Percentiles rank a stretch among this genome's conserved stretches.
phyloP scores from a whole-genome alignment of 2,797 vertebrate genomes.

The Tenualosa ilisha region DNA sequence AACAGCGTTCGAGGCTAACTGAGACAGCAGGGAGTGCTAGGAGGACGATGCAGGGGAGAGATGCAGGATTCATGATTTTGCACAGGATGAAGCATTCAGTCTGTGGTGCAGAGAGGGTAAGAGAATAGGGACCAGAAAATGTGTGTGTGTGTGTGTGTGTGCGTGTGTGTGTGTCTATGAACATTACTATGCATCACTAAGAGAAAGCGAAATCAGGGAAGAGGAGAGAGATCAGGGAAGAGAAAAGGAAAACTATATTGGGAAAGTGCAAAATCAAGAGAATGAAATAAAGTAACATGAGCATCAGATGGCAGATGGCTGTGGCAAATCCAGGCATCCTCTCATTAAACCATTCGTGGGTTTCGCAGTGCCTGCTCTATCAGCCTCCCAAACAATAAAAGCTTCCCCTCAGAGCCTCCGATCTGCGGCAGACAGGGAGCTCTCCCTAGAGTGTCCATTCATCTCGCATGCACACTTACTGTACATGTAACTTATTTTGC shows the following conservation, averaged over 20 bases:
- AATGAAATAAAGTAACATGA: neutral
- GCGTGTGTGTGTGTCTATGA: neutral
- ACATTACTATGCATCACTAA: neutral
- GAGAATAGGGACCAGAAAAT: neutral
- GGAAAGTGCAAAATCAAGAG: neutral
- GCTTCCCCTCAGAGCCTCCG: neutral
- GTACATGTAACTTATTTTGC: neutral
- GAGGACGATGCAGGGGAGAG: neutral
- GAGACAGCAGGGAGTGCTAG: neutral
- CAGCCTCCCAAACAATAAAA: constrained; percentile 9
- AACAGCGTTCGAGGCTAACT: neutral
- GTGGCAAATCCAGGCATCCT: neutral
- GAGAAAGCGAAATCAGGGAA: neutral
- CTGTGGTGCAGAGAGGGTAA: neutral
- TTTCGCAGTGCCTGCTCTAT: neutral
- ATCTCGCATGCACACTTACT: neutral
- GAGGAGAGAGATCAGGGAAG: neutral
- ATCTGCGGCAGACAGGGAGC: constrained; percentile 8
- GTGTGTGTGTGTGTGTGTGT: neutral
- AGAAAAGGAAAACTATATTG: neutral
- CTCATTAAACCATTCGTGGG: constrained; percentile 12
- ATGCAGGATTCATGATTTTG: neutral
- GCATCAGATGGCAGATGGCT: neutral
- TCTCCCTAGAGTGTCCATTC: neutral
- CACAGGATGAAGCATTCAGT: neutral